phyloP scores from a whole-genome alignment of 2,113 vertebrate genomes.

The Gobiocypris rarus region DNA sequence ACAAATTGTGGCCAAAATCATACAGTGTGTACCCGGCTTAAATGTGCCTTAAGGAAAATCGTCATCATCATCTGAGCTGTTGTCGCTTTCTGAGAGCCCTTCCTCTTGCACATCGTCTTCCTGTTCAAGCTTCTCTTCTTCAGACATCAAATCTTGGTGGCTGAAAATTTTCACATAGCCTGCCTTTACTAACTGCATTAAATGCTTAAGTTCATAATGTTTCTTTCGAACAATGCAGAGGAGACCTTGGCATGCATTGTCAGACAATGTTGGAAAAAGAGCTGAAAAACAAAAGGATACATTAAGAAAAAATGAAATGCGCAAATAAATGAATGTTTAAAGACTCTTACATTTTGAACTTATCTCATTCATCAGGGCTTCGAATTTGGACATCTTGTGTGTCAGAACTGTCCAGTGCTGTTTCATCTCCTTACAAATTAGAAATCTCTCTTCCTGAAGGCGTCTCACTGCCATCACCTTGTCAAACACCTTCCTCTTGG shows the following conservation, averaged over 20 bases:
- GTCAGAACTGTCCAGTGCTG: not conserved
- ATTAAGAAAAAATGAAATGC: too few relatives aligned
- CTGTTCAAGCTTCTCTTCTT: not conserved
- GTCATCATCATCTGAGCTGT: too few relatives aligned
- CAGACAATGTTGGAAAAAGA: too few relatives aligned
- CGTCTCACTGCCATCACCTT: not conserved
- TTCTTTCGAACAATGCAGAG: constrained; percentile 4
- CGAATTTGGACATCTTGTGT: not conserved
- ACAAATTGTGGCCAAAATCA: too few relatives aligned
- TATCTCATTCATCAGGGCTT: not conserved
- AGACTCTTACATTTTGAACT: constrained; percentile 1
- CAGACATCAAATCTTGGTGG: not conserved
- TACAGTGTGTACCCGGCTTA: too few relatives aligned
- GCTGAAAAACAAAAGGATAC: too few relatives aligned
- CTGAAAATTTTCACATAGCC: not conserved
- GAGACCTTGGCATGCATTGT: not conserved
- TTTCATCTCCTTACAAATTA: not conserved
- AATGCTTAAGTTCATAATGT: not conserved
- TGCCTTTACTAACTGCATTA: not conserved
- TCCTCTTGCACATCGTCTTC: not conserved
- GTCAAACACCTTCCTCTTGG: not conserved
- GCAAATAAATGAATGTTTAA: not conserved
- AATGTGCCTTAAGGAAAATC: too few relatives aligned
- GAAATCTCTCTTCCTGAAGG: not conserved
- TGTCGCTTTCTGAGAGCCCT: not conserved